Percentiles rank a stretch among this genome's conserved stretches.
Evolutionary conservation across 2,113 vertebrate genomes (phyloP).

Genomic region (Pteronura brasiliensis): DNA sequence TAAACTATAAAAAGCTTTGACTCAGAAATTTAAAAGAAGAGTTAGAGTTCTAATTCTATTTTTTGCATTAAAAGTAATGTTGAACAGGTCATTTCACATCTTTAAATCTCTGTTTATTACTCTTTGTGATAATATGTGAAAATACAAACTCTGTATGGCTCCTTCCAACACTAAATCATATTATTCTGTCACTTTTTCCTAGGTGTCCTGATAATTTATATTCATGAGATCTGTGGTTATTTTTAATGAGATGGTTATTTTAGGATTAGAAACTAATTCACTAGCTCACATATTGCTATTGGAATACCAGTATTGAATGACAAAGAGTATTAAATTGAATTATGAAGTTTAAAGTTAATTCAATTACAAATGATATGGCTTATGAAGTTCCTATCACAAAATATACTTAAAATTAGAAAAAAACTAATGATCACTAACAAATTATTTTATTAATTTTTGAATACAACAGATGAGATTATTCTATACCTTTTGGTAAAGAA

Average conservation of each 20-base stretch:
- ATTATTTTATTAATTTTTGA: background rate
- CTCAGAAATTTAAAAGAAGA: background rate
- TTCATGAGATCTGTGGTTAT: background rate
- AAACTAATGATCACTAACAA: background rate
- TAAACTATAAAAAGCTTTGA: background rate
- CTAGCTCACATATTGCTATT: background rate
- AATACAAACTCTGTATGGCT: accelerated
- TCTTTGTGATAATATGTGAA: background rate
- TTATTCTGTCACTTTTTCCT: background rate
- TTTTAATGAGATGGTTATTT: background rate
- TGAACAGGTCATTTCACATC: background rate
- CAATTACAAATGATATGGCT: background rate
- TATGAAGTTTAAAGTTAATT: background rate
- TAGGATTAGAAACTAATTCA: background rate
- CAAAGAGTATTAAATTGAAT: background rate
- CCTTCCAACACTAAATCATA: background rate
- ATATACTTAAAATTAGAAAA: background rate
- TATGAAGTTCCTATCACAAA: background rate
- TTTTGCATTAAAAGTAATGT: background rate
- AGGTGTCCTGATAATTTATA: background rate
- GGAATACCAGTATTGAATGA: background rate
- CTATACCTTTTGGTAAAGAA: background rate
- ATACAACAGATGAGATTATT: background rate
- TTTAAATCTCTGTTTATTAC: background rate
- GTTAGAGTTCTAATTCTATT: background rate